Evolutionary conservation across 2,113 vertebrate genomes (phyloP), one percentile per base, ranked within the genome.

Genomic region (Peromyscus leucopus): DNA sequence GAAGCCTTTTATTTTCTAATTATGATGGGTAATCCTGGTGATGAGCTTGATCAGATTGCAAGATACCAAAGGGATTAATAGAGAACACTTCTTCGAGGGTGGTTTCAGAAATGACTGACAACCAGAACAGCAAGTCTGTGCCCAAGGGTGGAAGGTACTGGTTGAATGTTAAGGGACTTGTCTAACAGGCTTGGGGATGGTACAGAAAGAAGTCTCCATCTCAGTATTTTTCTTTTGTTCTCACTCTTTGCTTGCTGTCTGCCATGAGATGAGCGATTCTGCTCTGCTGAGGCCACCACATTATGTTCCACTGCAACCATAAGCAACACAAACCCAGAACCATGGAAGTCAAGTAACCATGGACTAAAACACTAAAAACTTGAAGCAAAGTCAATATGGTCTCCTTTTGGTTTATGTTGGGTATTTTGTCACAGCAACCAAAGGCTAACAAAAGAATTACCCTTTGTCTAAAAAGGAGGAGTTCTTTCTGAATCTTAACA

Each of bases 401-500:
- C 31, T 65, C 39, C 7, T 17, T 65, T 28, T 33, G 26, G 13
- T 51, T 67, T 76, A 22, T 76, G 3, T 78, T 46, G 19, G 74
- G 5, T 5, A 65, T 48, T 48, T 89, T 46, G 3, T 26, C 31
- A 90, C 22, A 90, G 42, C 7, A 46, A 79, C 8, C 59, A 51
- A 79, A 19, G 13, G 0, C 21, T 28, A 31, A 79, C 12, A 4
- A 51, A 36, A n/a, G 39, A 26, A n/a, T 2, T 17, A 28, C 26
- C 6, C 8, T 78, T 57, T 89, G 28, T 51, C 11, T 51, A 65
- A 42, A 59, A 39, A 89, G 16, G 3, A 91, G 24, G 1, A 7
- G 78, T 91, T 95, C 79, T 85, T 89, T 95, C 63, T 96, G 57
- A 91, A 75, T 33, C 22, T 91, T 39, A 55, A 94, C 19, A 91